Base-by-base conservation (phyloP, 2,113 vertebrate species). In the Cyprinodon tularosa region DNA sequence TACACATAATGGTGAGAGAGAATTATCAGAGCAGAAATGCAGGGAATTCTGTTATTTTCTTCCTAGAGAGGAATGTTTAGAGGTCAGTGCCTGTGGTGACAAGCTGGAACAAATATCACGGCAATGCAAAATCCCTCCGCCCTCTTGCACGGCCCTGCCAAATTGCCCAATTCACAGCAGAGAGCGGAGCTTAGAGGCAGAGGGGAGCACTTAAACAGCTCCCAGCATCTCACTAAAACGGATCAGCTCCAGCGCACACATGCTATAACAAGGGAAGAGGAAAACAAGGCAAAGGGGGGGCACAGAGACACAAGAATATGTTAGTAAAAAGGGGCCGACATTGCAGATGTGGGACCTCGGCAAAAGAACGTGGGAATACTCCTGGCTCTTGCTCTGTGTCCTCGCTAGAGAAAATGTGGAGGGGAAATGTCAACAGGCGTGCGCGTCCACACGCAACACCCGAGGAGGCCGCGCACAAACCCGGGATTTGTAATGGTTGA, bases 351-450 rank as follows among this genome's bases (percentile, higher is more conserved):
- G 67, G 84, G 74, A 68, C 85, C 82, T 90, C 81, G n/a, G 63
- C 71, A 88, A 83, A 42, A 82, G 73, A 89, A 85, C 79, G 76
- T 90, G 89, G 89, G 88, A 91, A 90, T 83, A 86, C 70, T 89
- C 91, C 74, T 78, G 45, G 47, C 83, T 85, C 86, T 85, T 87
- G 73, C 84, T 72, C 72, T 72, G 72, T 76, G 72, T 86, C 63
- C 65, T 74, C 82, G 85, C 86, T 80, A 67, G 0, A 72, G 86
- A 88, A 83, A 84, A 73, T 48, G 84, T 36, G 66, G 73, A 29
- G 29, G 71, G 85, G 86, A 90, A 90, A 90, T 90, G 89, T 90
- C 90, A 91, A 92, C 82, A 87, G 67, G 77, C 78, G 73, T 60
- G 29, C 70, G 20, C 57, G 17, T 57, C 29, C 29, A 29, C 29